Base-by-base conservation (phyloP, 2,888 invertebrate species). In the Trypoxylon attenuatum region DNA sequence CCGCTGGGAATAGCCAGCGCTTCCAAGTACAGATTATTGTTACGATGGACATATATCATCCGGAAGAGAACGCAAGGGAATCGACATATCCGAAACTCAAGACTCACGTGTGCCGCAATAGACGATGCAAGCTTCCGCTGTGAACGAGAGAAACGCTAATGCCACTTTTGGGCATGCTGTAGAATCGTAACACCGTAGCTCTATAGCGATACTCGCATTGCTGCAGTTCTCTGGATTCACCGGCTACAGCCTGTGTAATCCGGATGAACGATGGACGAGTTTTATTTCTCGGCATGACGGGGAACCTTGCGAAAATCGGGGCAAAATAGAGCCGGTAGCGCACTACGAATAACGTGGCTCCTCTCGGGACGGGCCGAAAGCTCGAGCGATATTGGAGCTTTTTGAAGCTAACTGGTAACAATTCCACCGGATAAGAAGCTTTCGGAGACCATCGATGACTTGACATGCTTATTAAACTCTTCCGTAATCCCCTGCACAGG, bases 201-300 rank as follows among this genome's bases (percentile, higher is more conserved):
- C n/a, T n/a, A n/a, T n/a, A n/a, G n/a, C n/a, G n/a, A n/a, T n/a
- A n/a, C n/a, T n/a, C 39, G 43, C 22, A 42, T 52, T 63, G 53
- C 58, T 13, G 38, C 41, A 66, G 55, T 61, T 58, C 21, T 61
- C 57, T 61, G 55, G 43, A 56, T 64, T 51, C 61, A 38, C 49
- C 43, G 55, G 49, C 41, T 55, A 58, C 33, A 39, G 55, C 57
- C 47, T 22, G 41, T 49, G 45, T 71, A 71, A 77, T 68, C 74
- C 58, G 62, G 68, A 69, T 64, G 49, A 74, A 66, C 65, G 49
- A 43, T 46, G 52, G 59, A 61, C 50, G 63, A 67, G 47, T 67
- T 73, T 76, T 70, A 70, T 67, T 58, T 70, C 70, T 43, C 59
- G 47, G 58, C 56, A 46, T 53, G 49, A 65, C 58, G 58, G 39